Evolutionary conservation across 2,113 vertebrate genomes (phyloP).

Genomic region (Spheniscus mendiculus): DNA sequence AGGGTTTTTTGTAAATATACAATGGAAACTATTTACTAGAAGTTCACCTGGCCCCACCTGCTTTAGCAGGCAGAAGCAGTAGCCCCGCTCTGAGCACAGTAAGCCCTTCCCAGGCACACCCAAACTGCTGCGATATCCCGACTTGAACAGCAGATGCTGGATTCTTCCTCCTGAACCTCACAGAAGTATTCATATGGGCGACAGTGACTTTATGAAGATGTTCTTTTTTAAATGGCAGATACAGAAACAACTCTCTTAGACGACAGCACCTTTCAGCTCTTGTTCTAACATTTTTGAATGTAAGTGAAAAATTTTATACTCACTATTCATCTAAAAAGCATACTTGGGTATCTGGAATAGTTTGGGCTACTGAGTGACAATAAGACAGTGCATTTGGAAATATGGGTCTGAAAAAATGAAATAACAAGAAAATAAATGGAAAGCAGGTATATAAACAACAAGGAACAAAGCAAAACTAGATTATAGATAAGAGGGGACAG

Average conservation of each 20-base stretch:
- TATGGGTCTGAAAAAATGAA: not conserved
- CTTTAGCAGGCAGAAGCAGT: not conserved
- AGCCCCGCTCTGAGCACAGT: not conserved
- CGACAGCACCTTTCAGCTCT: not conserved
- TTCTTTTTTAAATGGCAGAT: not conserved
- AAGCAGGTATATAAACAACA: not conserved
- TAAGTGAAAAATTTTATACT: not conserved
- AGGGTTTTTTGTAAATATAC: not conserved
- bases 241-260: not conserved
- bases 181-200: not conserved
- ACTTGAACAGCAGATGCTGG: not conserved
- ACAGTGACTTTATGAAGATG: not conserved
- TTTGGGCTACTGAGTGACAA: not conserved
- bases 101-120: not conserved
- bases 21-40: not conserved
- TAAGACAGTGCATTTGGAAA: not conserved
- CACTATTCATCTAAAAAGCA: not conserved
- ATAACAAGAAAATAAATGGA: not conserved
- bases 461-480: not conserved
- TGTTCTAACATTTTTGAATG: not conserved
- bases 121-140: not conserved
- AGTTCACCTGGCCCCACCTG: not conserved
- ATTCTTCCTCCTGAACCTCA: not conserved
- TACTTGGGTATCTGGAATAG: not conserved
- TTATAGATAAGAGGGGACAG: not conserved